These are phyloP conservation scores for Mystacides longicornis DNA, from an alignment of 2,888 invertebrate genomes.

Conservation along the genomic window DNA sequence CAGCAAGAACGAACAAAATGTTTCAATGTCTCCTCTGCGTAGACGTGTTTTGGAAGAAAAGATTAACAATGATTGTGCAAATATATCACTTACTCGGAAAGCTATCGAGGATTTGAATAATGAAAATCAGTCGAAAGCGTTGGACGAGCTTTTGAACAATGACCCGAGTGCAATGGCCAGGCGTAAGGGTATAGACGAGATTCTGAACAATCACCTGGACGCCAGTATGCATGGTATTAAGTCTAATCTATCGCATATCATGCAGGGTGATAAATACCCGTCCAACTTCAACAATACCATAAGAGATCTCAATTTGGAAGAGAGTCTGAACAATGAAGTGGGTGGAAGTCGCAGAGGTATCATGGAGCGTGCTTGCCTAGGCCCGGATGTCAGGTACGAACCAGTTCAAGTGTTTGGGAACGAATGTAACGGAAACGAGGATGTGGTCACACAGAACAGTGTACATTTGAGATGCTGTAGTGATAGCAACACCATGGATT, in stretches of 20 bases:
- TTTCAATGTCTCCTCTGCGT: constrained; percentile 15
- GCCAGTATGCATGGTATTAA: constrained; percentile 4
- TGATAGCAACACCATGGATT: constrained; percentile 57
- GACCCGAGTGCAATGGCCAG: constrained; percentile 1
- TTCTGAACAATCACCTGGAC: constrained; percentile 14
- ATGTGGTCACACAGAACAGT: constrained; percentile 25
- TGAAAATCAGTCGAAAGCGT: constrained; percentile 5
- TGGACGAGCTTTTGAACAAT: constrained; percentile 8
- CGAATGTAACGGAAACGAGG: constrained; percentile 21
- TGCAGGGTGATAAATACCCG: constrained; percentile 14
- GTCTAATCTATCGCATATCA: constrained; percentile 16
- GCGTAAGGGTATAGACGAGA: constrained; percentile 9
- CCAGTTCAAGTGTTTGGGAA: constrained; percentile 35
- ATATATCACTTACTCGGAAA: constrained; percentile 9
- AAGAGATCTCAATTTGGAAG: constrained; percentile 7
- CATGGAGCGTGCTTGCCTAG: constrained; percentile 35
- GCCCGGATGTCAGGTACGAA: constrained; percentile 44
- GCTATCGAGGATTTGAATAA: constrained; percentile 11
- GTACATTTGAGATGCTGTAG: constrained; percentile 48
- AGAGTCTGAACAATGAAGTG: constrained; percentile 32
- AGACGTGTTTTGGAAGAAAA: constrained; percentile 19
- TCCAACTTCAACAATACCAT: not conserved
- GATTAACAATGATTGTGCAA: constrained; percentile 8
- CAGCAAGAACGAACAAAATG: constrained; percentile 15
- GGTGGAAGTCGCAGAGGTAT: constrained; percentile 36